A percentile compares a stretch with the other conserved stretches of the same genome.
These are phyloP conservation scores for Chrysolina oricalcia DNA, from an alignment of 2,888 invertebrate genomes.

Conservation along the genomic window DNA sequence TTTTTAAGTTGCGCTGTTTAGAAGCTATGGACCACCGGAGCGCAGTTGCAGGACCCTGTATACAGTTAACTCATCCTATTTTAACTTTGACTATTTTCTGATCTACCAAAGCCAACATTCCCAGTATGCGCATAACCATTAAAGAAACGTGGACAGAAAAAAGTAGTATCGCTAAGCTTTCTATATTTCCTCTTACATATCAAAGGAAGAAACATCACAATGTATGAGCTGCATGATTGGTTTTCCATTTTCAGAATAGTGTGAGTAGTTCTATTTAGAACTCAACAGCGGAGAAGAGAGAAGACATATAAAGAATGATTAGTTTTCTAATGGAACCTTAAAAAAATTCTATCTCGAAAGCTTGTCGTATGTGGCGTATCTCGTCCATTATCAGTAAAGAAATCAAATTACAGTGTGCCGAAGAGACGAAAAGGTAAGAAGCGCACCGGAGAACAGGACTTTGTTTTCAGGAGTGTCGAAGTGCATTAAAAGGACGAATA, in stretches of 20 bases:
- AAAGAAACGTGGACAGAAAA: no score
- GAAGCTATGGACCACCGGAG: no score
- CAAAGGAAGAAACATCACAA: neutral
- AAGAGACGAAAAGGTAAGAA: slow-evolving; percentile 1
- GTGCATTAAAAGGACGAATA: slow-evolving; percentile 18
- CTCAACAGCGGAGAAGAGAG: neutral
- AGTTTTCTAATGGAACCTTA: neutral
- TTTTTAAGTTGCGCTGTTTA: no score
- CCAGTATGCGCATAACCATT: no score
- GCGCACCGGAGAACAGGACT: slow-evolving; percentile 6
- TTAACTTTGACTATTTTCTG: no score
- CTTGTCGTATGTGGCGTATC: neutral
- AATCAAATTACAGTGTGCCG: slow-evolving; percentile 13
- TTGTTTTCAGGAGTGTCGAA: slow-evolving; percentile 14
- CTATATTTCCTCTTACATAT: no score
- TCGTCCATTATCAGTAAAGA: slow-evolving; percentile 15
- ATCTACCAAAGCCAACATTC: no score
- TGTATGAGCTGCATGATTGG: neutral
- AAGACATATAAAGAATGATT: neutral
- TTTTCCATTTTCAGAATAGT: neutral
- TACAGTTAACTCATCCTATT: no score
- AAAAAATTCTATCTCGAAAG: neutral
- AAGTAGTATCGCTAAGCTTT: no score
- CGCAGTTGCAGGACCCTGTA: no score
- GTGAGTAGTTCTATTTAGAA: no score